These are phyloP conservation scores for Drosophila ustulata DNA, from an alignment of 2,888 invertebrate genomes.

Conservation along the genomic window DNA sequence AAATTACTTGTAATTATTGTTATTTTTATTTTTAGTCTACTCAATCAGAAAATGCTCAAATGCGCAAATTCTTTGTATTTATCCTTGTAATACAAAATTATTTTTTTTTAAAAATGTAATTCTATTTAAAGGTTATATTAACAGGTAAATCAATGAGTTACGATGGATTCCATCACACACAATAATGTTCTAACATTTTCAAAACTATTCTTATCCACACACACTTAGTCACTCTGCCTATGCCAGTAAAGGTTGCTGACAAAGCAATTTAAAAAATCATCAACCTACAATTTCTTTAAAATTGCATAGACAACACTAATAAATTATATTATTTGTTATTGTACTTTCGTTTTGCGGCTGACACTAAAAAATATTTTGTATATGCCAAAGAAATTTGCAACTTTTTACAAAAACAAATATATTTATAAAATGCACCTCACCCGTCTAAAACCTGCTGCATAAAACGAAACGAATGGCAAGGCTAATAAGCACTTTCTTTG, in stretches of 20 bases:
- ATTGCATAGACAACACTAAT: conserved; percentile 45
- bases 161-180: no score
- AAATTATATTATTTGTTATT: conserved; percentile 40
- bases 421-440: conserved; percentile 34
- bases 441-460: conserved; percentile 8
- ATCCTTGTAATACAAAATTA: no score
- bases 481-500: conserved; percentile 69
- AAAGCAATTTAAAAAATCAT: conserved; percentile 47
- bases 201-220: conserved; percentile 24
- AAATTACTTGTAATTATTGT: no score
- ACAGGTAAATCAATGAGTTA: not conserved
- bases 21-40: no score
- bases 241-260: conserved; percentile 34
- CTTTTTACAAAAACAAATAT: conserved; percentile 26
- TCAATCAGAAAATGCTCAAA: no score
- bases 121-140: not conserved
- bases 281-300: conserved; percentile 17
- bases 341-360: conserved; percentile 8
- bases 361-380: conserved; percentile 16
- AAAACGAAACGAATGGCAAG: conserved; percentile 44
- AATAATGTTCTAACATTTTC: conserved; percentile 1
- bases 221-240: not conserved
- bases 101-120: not conserved
- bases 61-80: no score
- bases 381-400: conserved; percentile 36